Percentiles rank a stretch among this genome's conserved stretches.
Conservation (phyloP, 1,140 invertebrate species). For the Sitobion miscanthi region DNA sequence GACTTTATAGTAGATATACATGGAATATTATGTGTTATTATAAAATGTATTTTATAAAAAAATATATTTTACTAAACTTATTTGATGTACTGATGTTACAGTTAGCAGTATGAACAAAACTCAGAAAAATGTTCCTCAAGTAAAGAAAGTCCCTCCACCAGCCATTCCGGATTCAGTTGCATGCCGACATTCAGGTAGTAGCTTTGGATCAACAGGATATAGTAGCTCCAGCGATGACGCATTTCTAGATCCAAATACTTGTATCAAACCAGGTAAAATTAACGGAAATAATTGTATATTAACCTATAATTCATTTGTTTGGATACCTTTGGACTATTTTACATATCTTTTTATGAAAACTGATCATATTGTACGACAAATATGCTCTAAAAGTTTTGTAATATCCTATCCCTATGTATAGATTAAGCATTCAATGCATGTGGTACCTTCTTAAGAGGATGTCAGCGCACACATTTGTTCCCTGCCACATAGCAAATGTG, state of each 20-base stretch:
- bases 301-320: background rate
- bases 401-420: background rate
- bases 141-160: conserved; percentile 82
- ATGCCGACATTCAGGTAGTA: conserved; percentile 63
- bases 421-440: background rate
- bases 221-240: conserved; percentile 73
- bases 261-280: conserved; percentile 63
- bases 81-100: conserved; percentile 64
- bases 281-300: background rate
- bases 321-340: background rate
- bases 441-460: background rate
- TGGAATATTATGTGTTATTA: background rate
- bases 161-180: conserved; percentile 73
- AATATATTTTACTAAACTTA: conserved; percentile 58
- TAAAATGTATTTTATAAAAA: conserved; percentile 11
- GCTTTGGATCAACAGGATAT: conserved; percentile 64
- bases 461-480: background rate
- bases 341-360: background rate
- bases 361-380: background rate
- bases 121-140: conserved; percentile 75
- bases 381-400: background rate
- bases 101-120: conserved; percentile 83
- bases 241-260: conserved; percentile 64
- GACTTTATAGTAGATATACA: background rate
- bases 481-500: background rate